phyloP scores from a whole-genome alignment of 2,888 invertebrate genomes.

The Pristionchus arcanus region DNA sequence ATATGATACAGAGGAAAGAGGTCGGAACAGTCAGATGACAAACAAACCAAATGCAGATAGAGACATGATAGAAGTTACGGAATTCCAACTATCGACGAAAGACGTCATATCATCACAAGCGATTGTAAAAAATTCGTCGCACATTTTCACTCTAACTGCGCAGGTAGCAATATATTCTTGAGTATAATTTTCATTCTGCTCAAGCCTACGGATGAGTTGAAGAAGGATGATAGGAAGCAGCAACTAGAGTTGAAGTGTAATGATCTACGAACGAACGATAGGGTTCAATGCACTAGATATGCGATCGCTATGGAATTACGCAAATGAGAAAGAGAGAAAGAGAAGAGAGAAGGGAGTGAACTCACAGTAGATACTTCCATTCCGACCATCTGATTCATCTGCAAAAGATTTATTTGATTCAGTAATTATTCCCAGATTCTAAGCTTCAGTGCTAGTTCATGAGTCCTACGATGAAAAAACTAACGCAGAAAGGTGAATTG shows the following conservation, averaged over 20 bases:
- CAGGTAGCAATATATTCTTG: too few species aligned
- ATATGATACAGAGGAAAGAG: neutral
- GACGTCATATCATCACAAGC: neutral
- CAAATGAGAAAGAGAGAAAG: neutral
- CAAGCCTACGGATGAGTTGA: neutral
- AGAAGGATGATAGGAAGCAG: too few species aligned
- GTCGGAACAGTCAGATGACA: slow-evolving; percentile 10
- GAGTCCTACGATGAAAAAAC: neutral
- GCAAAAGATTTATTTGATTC: neutral
- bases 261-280: neutral
- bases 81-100: neutral
- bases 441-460: too few species aligned
- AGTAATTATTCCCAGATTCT: neutral
- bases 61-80: slow-evolving; percentile 3
- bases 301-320: neutral
- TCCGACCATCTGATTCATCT: slow-evolving; percentile 10
- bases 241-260: neutral
- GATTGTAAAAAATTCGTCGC: too few species aligned
- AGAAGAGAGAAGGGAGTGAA: neutral
- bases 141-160: too few species aligned
- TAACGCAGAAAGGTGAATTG: slow-evolving; percentile 4
- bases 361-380: slow-evolving; percentile 45
- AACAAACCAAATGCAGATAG: slow-evolving; percentile 21
- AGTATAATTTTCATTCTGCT: too few species aligned
- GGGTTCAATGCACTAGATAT: neutral